Base-by-base conservation (phyloP, 2,888 invertebrate species). In the Altica lythri region DNA sequence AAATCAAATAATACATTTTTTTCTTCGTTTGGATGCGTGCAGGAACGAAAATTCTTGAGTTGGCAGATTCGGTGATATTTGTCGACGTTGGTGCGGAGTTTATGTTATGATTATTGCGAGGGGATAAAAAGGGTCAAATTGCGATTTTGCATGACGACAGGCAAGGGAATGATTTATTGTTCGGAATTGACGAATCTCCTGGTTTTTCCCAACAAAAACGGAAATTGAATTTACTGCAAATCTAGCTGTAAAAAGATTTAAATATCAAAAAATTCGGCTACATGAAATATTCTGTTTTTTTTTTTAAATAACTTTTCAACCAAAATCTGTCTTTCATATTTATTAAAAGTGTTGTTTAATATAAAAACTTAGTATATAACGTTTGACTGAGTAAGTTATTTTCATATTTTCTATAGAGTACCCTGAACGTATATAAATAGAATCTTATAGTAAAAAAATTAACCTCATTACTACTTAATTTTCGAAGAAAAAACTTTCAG, bases 101-200 rank as follows among this genome's bases (percentile, higher is more conserved):
- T 29, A 48, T 38, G 45, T 16, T 30, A 48, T 29, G 48, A 38
- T 48, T 38, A 48, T 48, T 29, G 32, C 38, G 29, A 29, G 19
- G 38, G 38, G 29, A 38, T 38, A 48, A 47, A 37, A 47, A 29
- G 48, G 27, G 38, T 25, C 38, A 38, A 38, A 48, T 48, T 48
- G 48, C 29, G 48, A 48, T 38, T 48, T 48, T 48, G 48, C 48
- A 48, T 48, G 48, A 48, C 18, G 48, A 29, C 38, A 37, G 48
- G 27, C 38, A 17, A 48, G 25, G 12, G 10, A 48, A 29, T 30
- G 48, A 48, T 48, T 48, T 38, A 38, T 48, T 37, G 48, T 13
- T 17, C 8, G 17, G 35, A 17, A 48, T 38, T 48, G 37, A 17
- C 38, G 38, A 29, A 38, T 38, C 38, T 38, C 27, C 12, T 27